These are phyloP conservation scores for Cebus imitator DNA, from an alignment of 2,113 vertebrate genomes.

Conservation along the genomic window DNA sequence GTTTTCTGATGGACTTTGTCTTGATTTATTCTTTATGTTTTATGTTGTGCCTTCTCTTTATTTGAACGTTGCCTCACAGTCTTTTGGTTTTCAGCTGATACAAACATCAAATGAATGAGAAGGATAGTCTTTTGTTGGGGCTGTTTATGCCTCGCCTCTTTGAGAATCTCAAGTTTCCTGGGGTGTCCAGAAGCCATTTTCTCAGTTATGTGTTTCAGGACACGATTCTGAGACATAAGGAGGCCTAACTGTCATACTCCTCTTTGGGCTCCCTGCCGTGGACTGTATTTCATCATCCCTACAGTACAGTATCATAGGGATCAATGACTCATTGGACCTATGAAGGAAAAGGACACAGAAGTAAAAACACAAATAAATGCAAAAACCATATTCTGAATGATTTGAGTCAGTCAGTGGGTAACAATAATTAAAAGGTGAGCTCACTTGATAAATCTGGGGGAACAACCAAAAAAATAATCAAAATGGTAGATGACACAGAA, in stretches of 20 bases:
- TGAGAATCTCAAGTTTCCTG: background rate
- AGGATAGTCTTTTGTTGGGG: background rate
- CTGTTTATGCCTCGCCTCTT: too few species aligned
- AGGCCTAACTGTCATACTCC: too few species aligned
- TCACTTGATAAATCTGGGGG: background rate
- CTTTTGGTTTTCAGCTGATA: background rate
- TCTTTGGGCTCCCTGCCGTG: background rate
- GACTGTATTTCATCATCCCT: background rate
- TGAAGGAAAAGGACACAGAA: background rate
- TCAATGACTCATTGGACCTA: background rate
- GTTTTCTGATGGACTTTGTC: background rate
- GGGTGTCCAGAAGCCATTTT: background rate
- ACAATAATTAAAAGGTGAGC: background rate
- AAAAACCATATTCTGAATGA: background rate
- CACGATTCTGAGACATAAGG: background rate
- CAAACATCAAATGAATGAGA: background rate
- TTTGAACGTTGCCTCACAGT: rapidly evolving
- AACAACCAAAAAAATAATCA: too few species aligned
- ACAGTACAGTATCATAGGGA: too few species aligned
- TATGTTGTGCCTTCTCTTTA: background rate
- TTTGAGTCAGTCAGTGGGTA: background rate
- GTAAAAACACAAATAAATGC: background rate
- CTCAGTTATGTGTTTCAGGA: rapidly evolving
- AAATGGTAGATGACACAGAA: background rate
- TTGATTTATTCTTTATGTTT: too few species aligned